Conservation (phyloP, 2,797 vertebrate species). For the Phalanger gymnotis region DNA sequence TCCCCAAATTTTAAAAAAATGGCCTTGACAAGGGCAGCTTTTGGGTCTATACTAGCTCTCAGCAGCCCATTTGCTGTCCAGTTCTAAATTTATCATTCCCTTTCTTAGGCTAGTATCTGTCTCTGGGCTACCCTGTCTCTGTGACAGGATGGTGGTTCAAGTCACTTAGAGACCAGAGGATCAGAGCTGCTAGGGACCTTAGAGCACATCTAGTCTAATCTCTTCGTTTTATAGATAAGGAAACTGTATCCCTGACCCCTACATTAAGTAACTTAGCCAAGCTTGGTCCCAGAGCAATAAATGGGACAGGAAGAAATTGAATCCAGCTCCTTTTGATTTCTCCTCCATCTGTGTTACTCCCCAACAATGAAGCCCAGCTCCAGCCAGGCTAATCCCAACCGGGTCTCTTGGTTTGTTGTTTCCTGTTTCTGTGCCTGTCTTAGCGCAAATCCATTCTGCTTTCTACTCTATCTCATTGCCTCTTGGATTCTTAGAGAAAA, state of each 20-base stretch:
- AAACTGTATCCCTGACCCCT: neutral
- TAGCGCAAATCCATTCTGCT: neutral
- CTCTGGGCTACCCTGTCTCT: neutral
- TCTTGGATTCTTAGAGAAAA: neutral
- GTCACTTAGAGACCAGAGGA: neutral
- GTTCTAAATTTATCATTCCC: neutral
- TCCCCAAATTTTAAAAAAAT: neutral
- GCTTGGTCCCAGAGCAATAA: neutral
- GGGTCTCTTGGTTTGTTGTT: neutral
- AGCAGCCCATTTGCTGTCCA: neutral
- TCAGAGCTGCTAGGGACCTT: neutral
- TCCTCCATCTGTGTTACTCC: neutral
- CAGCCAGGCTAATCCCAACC: neutral
- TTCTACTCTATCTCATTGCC: neutral
- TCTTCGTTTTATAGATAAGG: neutral
- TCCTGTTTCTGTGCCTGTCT: neutral
- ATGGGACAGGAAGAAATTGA: neutral
- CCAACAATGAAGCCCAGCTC: neutral
- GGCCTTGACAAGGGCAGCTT: neutral
- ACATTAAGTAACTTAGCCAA: neutral
- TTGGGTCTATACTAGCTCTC: neutral
- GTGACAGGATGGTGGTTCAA: neutral
- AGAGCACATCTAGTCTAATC: neutral
- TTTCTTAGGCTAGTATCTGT: neutral
- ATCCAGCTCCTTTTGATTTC: neutral